These are phyloP conservation scores for Ophioninae sp. DNA, from an alignment of 2,888 invertebrate species.

Conservation along the genomic window DNA sequence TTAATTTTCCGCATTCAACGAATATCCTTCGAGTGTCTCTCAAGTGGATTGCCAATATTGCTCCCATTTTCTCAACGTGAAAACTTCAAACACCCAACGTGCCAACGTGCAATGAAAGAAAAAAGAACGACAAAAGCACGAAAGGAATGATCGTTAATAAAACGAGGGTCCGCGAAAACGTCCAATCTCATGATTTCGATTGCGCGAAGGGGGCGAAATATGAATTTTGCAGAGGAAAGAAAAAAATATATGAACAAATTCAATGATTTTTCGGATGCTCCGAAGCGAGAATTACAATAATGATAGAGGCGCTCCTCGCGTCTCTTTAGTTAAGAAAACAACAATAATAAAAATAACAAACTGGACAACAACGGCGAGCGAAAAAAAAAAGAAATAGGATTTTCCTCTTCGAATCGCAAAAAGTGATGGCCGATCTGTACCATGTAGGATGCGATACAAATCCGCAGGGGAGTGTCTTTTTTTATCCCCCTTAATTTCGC, in stretches of 20 bases:
- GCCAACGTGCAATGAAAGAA: conserved; percentile 13
- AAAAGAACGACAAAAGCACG: conserved; percentile 15
- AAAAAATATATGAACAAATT: not conserved
- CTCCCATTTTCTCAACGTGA: not conserved
- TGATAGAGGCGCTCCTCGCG: conserved; percentile 1
- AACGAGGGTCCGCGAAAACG: not conserved
- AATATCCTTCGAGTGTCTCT: not conserved
- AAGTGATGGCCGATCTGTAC: conserved; percentile 12
- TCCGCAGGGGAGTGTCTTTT: not conserved
- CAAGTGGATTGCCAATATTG: not conserved
- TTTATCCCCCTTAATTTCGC: not conserved
- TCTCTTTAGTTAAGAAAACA: conserved; percentile 36
- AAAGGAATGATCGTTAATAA: conserved; percentile 22
- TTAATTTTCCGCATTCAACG: conserved; percentile 5
- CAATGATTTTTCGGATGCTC: conserved; percentile 20
- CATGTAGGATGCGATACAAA: conserved; percentile 1
- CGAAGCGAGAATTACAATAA: conserved; percentile 20
- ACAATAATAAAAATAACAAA: conserved; percentile 46
- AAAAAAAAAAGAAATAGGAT: conserved; percentile 21
- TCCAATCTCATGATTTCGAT: conserved; percentile 44
- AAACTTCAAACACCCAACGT: conserved; percentile 1
- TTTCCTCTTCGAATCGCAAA: conserved; percentile 8
- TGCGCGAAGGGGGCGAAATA: not conserved
- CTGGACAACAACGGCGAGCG: conserved; percentile 16
- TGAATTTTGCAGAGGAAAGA: not conserved